Evolutionary conservation across 2,888 invertebrate genomes (phyloP).

Genomic region (Limnephilus lunatus): DNA sequence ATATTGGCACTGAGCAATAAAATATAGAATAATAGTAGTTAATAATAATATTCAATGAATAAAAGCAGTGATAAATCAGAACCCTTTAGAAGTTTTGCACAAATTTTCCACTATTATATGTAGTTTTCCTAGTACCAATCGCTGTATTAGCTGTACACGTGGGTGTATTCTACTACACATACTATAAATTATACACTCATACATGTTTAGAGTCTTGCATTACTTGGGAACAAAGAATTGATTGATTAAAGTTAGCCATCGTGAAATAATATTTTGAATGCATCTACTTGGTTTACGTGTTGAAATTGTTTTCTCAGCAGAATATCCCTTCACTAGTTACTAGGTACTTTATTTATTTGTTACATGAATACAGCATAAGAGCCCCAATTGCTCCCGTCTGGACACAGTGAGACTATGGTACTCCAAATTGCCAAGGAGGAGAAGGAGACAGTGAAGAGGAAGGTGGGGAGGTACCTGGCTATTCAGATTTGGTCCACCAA

Average conservation of each 20-base stretch:
- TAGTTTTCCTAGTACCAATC: neutral
- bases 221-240: neutral
- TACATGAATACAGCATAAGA: too few relatives aligned
- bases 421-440: too few relatives aligned
- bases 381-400: too few relatives aligned
- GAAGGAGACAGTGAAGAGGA: too few relatives aligned
- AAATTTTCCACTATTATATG: neutral
- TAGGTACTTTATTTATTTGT: too few relatives aligned
- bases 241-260: neutral
- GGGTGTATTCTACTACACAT: too few relatives aligned
- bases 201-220: neutral
- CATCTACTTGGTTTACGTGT: neutral
- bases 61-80: neutral
- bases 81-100: neutral
- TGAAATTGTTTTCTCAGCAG: neutral
- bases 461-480: too few relatives aligned
- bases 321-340: neutral
- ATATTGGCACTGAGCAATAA: neutral
- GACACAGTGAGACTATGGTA: too few relatives aligned
- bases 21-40: neutral
- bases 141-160: neutral
- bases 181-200: too few relatives aligned
- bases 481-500: too few relatives aligned
- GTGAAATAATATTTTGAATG: neutral
- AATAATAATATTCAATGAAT: neutral